Evolutionary conservation across 2,888 invertebrate genomes (phyloP).

Genomic region (Caenorhabditis auriculariae): DNA sequence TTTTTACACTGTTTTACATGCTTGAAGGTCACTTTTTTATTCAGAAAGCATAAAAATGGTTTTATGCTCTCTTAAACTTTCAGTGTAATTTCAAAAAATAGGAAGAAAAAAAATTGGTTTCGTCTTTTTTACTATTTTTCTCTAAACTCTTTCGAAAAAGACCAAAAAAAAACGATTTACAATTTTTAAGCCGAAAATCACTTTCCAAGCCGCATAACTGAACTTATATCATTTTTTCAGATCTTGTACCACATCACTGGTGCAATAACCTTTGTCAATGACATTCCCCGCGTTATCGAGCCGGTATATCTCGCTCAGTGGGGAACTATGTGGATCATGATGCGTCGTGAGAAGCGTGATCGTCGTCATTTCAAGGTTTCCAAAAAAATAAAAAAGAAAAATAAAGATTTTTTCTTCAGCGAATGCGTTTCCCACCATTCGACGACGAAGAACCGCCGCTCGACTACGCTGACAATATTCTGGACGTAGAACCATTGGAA

Average conservation of each 20-base stretch:
- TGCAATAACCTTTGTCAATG: conserved; percentile 98
- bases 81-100: background rate
- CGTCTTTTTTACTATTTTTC: conserved; percentile 25
- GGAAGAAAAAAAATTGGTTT: background rate
- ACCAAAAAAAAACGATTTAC: too few species aligned
- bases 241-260: conserved; percentile 96
- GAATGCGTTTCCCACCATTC: conserved; percentile 99
- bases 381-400: background rate
- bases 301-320: conserved; percentile 99
- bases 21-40: too few species aligned
- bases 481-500: conserved; percentile 97
- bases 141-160: too few species aligned
- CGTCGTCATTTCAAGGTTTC: conserved; percentile 86
- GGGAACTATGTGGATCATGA: conserved; percentile 99
- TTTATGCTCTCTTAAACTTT: too few species aligned
- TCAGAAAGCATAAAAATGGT: too few species aligned
- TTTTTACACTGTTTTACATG: too few species aligned
- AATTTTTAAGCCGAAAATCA: too few species aligned
- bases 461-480: conserved; percentile 97
- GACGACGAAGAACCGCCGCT: conserved; percentile 99
- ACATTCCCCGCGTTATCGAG: conserved; percentile 99
- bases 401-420: conserved; percentile 54
- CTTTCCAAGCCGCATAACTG: too few species aligned
- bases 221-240: conserved; percentile 10
- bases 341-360: conserved; percentile 94